Base-by-base conservation (phyloP, 2,888 invertebrate genomes). In the Penaeus monodon region DNA sequence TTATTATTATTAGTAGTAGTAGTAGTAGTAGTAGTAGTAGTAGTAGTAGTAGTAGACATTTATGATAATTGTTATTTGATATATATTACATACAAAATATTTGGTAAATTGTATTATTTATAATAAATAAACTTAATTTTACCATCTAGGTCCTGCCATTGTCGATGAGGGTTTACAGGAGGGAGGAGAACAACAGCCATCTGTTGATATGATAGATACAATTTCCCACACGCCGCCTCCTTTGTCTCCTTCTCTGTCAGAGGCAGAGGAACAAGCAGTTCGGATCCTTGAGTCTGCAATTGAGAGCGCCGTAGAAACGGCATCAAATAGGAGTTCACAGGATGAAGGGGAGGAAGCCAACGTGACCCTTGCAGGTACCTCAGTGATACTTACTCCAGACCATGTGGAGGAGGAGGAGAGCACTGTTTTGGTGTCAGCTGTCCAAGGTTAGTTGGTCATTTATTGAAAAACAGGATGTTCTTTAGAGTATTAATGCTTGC, bases 261-360 rank as follows among this genome's bases (percentile, higher is more conserved):
- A 89, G 78, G 89, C 89, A 77, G 89, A 89, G 73, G 77, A 85
- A 70, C 84, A 86, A 63, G 89, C 89, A 73, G 87, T 89, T 33
- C 49, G 27, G 14, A 87, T 86, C 63, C 73, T 89, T 27, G 89
- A 89, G 63, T 86, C 86, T 24, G 89, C 87, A 22, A 89, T 89
- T 82, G 86, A 84, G 20, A 89, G 89, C 73, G 84, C 81, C 38
- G 81, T 79, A 4, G 86, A 89, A 29, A 33, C 76, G 29, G 64
- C 76, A 63, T 84, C 81, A 17, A 84, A 44, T 8, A 84, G 81
- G 68, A 84, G 81, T 74, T 70, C 81, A 38, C 78, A 77, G 63
- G 84, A 80, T 14, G 78, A 82, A 74, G 82, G 70, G 27, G 81
- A 80, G 20, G 81, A 74, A 22, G 73, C 79, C 49, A 80, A 76